Percentiles rank a stretch among this genome's conserved stretches.
Conservation (phyloP, 2,888 invertebrate genomes). For the Tenthredo mesomela region DNA sequence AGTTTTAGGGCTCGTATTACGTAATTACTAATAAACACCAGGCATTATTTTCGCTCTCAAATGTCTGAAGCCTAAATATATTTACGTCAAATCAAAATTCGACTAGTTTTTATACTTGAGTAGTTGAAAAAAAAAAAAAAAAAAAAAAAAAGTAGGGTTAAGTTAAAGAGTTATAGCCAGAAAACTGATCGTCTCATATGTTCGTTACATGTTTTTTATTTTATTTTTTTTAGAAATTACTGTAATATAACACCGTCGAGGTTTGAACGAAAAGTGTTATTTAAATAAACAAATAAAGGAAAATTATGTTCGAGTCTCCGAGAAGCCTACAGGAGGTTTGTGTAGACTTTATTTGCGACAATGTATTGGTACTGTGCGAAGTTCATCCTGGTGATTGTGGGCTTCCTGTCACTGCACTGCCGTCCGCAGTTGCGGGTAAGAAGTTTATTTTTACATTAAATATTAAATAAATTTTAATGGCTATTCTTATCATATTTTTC, state of each 20-base stretch:
- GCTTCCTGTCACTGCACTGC: conserved; percentile 57
- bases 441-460: conserved; percentile 44
- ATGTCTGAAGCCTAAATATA: not conserved
- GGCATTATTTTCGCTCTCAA: conserved; percentile 26
- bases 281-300: conserved; percentile 39
- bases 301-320: conserved; percentile 83
- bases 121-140: conserved; percentile 9
- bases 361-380: conserved; percentile 80
- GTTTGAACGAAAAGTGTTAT: conserved; percentile 35
- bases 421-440: conserved; percentile 58
- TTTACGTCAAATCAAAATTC: not conserved
- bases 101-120: not conserved
- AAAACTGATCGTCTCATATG: not conserved
- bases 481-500: not conserved
- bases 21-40: conserved; percentile 62
- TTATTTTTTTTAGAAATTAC: conserved; percentile 42
- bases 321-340: conserved; percentile 83
- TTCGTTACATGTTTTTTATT: conserved; percentile 42
- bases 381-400: conserved; percentile 72
- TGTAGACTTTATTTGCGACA: conserved; percentile 83
- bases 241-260: conserved; percentile 33
- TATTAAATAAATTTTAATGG: not conserved
- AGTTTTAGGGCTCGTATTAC: conserved; percentile 57
- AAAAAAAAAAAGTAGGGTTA: conserved; percentile 45
- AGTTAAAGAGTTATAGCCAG: not conserved